A percentile compares a stretch with the other conserved stretches of the same genome.
Evolutionary conservation across 2,113 vertebrate species (phyloP).

Genomic region (Ellobius talpinus): DNA sequence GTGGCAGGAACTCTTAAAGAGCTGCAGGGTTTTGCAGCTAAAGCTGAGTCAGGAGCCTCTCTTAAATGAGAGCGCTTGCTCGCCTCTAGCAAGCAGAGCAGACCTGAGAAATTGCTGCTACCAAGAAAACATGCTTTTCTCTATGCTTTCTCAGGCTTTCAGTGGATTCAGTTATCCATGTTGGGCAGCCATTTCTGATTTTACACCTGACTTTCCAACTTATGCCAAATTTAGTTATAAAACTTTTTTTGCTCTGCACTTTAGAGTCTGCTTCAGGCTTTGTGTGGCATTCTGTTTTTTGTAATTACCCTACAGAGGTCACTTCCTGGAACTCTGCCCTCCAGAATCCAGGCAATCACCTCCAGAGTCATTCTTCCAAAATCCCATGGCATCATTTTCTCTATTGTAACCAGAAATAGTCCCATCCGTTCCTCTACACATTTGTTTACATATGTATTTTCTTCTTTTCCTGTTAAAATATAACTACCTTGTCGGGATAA

Average conservation of each 20-base stretch:
- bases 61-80: too few relatives aligned
- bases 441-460: not conserved
- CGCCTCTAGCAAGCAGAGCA: too few relatives aligned
- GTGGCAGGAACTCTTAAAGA: too few relatives aligned
- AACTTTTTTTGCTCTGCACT: not conserved
- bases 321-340: not conserved
- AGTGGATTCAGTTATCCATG: too few relatives aligned
- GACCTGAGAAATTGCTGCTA: too few relatives aligned
- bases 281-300: not conserved
- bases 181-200: too few relatives aligned
- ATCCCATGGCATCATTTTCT: not conserved
- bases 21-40: too few relatives aligned
- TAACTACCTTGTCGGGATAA: not conserved
- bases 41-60: too few relatives aligned
- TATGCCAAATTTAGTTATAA: not conserved
- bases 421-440: not conserved
- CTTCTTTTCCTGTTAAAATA: conserved; percentile 11
- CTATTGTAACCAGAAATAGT: not conserved
- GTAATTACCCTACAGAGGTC: not conserved
- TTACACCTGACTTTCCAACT: not conserved
- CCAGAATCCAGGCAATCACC: not conserved
- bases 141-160: too few relatives aligned
- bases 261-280: not conserved
- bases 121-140: too few relatives aligned
- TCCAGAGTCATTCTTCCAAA: not conserved